Evolutionary conservation across 1,140 invertebrate genomes (phyloP).

Genomic region (Sycophaga agraensis): DNA sequence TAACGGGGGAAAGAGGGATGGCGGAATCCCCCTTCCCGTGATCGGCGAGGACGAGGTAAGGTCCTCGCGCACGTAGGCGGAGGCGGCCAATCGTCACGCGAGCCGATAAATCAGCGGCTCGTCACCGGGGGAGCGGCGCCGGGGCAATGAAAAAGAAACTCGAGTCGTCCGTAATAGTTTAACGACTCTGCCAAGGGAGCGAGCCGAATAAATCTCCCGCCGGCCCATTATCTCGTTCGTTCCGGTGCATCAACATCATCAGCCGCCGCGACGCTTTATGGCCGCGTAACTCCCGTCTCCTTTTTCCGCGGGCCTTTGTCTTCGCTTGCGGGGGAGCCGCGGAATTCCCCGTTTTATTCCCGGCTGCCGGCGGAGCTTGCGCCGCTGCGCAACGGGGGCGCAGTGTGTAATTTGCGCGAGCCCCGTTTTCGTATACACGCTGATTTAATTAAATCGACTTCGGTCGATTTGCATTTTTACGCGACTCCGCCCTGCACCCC

Average conservation of each 20-base stretch:
- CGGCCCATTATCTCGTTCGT: constrained; percentile 3
- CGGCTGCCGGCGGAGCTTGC: no score
- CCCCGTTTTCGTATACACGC: not conserved
- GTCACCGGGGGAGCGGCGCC: no score
- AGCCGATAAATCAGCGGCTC: constrained; percentile 12
- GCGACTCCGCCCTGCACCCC: no score
- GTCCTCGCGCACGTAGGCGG: not conserved
- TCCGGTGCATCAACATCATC: constrained; percentile 17
- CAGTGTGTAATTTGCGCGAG: constrained; percentile 3
- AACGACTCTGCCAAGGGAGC: not conserved
- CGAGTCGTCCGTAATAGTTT: constrained; percentile 16
- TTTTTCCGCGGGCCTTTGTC: not conserved
- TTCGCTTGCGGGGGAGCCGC: not conserved
- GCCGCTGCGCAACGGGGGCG: not conserved
- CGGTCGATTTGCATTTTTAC: constrained; percentile 11
- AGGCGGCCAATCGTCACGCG: not conserved
- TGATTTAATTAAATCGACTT: constrained; percentile 20
- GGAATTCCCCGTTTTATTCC: no score
- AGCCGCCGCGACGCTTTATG: not conserved
- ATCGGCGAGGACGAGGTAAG: no score
- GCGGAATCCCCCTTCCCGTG: not conserved
- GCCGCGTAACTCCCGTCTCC: constrained; percentile 3
- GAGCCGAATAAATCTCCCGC: constrained; percentile 10
- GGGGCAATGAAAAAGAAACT: constrained; percentile 19
- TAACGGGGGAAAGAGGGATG: not conserved